A percentile compares a stretch with the other conserved stretches of the same genome.
Evolutionary conservation across 2,113 vertebrate species (phyloP).

Genomic region (Cavia porcellus): DNA sequence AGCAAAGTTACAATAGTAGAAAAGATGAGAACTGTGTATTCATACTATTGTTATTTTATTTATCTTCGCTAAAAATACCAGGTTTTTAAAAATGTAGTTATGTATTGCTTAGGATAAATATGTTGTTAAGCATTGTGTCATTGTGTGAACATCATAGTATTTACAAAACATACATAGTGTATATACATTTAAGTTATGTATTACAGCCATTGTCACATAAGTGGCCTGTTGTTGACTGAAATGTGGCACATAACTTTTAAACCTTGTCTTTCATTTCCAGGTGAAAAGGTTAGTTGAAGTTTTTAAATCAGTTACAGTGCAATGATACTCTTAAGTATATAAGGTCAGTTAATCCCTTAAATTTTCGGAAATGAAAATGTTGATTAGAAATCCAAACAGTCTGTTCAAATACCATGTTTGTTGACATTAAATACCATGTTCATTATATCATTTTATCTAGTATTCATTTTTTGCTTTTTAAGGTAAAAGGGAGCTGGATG

Average conservation of each 20-base stretch:
- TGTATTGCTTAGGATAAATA: background rate
- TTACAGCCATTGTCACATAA: background rate
- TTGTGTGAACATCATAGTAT: background rate
- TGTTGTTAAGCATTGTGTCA: background rate
- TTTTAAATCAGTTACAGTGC: background rate
- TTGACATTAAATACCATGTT: slow-evolving; percentile 31
- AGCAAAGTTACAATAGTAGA: slow-evolving; percentile 27
- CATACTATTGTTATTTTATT: slow-evolving; percentile 39
- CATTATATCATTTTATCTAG: background rate
- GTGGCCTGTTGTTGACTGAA: background rate
- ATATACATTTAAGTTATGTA: background rate
- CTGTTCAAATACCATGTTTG: slow-evolving; percentile 20
- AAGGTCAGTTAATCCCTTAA: slow-evolving; percentile 31
- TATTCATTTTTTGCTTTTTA: slow-evolving; percentile 47
- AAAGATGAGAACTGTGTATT: background rate
- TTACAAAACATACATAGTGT: background rate
- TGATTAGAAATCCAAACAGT: slow-evolving; percentile 54
- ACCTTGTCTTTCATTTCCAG: background rate
- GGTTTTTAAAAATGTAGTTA: slow-evolving; percentile 26
- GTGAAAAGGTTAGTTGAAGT: background rate
- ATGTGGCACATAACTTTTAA: background rate
- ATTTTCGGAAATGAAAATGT: slow-evolving; percentile 47
- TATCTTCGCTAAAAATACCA: slow-evolving; percentile 31
- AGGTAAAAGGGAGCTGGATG: background rate
- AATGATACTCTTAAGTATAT: background rate